Base-by-base conservation (phyloP, 2,113 vertebrate species). In the Cyanistes caeruleus region DNA sequence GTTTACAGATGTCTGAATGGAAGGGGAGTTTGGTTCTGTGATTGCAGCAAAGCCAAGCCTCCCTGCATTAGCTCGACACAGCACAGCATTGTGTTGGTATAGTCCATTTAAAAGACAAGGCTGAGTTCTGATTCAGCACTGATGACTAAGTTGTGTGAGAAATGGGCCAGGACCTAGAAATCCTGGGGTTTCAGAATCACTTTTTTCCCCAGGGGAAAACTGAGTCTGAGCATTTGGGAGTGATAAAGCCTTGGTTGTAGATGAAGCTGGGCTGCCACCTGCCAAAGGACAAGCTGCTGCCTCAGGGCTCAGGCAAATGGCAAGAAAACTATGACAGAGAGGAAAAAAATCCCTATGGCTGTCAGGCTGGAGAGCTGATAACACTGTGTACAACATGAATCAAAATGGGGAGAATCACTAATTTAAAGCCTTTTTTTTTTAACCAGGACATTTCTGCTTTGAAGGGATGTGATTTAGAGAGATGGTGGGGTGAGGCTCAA, bases 221-320 rank as follows among this genome's bases (percentile, higher is more conserved):
- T 72, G 77, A 25, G 41, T 67, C 44, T 79, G 83, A 92, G 53
- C 46, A 30, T 65, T 69, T 94, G 44, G 41, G 67, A 83, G 49
- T 1, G 12, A 64, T 86, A 76, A 91, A 91, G 63, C 37, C 37
- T 86, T 93, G 93, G 83, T 89, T 44, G 44, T 37, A 43, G 89
- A 68, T 96, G 83, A 85, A 95, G n/a, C 52, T 0, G 0, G 30
- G 69, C 85, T 87, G 85, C 70, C 85, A 84, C 85, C 79, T 85
- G 79, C 84, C 73, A 87, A 74, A 78, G 77, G 64, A 84, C 67
- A 49, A 88, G 76, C 91, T 86, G 46, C 91, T 86, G 79, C 86
- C 84, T 89, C 8, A 5, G 59, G 63, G 80, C 86, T 93, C 70
- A 65, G 59, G 87, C 55, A 52, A 95, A 74, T 2, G 2, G 74